Conservation (phyloP, 2,888 invertebrate species). For the Operophtera brumata region DNA sequence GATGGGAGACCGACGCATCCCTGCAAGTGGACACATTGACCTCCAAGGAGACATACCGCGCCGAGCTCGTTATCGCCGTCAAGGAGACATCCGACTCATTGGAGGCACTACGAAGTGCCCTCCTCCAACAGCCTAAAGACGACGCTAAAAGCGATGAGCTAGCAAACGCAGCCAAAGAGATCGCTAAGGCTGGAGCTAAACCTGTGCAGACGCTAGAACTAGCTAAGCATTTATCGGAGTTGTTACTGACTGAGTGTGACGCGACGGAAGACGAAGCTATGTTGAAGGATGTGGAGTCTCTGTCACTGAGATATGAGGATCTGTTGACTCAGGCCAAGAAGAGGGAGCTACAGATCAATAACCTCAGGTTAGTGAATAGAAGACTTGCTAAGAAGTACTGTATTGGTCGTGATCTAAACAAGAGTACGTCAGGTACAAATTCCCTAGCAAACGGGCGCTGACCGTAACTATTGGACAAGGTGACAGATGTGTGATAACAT, state of each 20-base stretch:
- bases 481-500: no score
- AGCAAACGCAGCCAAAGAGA: slow-evolving; percentile 84
- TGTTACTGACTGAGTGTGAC: slow-evolving; percentile 87
- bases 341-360: slow-evolving; percentile 87
- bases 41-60: slow-evolving; percentile 90
- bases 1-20: slow-evolving; percentile 87
- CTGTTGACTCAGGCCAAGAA: slow-evolving; percentile 86
- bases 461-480: no score
- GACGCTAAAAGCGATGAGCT: slow-evolving; percentile 81
- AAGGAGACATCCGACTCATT: slow-evolving; percentile 85
- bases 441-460: no score
- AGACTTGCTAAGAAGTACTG: not conserved
- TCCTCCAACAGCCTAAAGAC: slow-evolving; percentile 60
- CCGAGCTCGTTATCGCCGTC: slow-evolving; percentile 87
- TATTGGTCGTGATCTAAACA: not conserved
- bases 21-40: slow-evolving; percentile 93
- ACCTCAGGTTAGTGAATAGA: slow-evolving; percentile 83
- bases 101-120: slow-evolving; percentile 82
- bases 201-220: slow-evolving; percentile 91
- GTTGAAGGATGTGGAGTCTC: slow-evolving; percentile 82
- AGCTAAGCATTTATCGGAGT: slow-evolving; percentile 88
- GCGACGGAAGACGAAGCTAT: slow-evolving; percentile 84
- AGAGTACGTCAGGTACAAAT: not conserved
- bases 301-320: slow-evolving; percentile 84
- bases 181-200: slow-evolving; percentile 87